Percentiles rank a stretch among this genome's conserved stretches.
Conservation (phyloP, 37 sponge, comb jelly and placozoan species). For the Chondrosia reniformis region DNA sequence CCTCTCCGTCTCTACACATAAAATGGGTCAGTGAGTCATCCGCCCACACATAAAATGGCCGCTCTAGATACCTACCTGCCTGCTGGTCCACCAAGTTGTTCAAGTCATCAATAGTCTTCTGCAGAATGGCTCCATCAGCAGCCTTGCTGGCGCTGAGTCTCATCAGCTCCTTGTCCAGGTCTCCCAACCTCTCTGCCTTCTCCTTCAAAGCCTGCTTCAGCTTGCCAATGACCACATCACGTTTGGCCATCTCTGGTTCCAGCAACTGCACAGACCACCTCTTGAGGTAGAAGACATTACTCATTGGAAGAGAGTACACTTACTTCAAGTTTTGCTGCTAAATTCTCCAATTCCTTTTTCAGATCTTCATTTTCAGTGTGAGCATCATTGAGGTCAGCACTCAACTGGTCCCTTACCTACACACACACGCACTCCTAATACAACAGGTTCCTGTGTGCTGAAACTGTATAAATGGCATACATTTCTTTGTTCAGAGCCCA, state of each 20-base stretch:
- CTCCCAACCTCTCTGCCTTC: background rate
- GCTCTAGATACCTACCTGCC: conserved; percentile 41
- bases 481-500: background rate
- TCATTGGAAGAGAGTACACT: background rate
- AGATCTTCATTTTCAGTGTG: conserved; percentile 54
- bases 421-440: background rate
- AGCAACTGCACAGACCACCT: background rate
- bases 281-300: background rate
- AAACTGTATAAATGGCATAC: background rate
- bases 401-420: conserved; percentile 7
- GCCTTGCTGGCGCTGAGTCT: background rate
- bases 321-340: conserved; percentile 37
- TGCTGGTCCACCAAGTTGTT: conserved; percentile 33
- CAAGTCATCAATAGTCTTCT: conserved; percentile 48
- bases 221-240: background rate
- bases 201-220: conserved; percentile 7
- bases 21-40: background rate
- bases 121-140: conserved; percentile 33
- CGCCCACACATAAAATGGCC: background rate
- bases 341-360: conserved; percentile 36
- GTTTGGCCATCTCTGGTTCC: background rate
- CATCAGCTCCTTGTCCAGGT: conserved; percentile 3
- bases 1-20: conserved; percentile 1
- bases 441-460: background rate
- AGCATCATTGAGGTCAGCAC: conserved; percentile 27